Evolutionary conservation across 2,888 invertebrate genomes (phyloP), one percentile per base, ranked within the genome.

Genomic region (Pherbina coryleti): DNA sequence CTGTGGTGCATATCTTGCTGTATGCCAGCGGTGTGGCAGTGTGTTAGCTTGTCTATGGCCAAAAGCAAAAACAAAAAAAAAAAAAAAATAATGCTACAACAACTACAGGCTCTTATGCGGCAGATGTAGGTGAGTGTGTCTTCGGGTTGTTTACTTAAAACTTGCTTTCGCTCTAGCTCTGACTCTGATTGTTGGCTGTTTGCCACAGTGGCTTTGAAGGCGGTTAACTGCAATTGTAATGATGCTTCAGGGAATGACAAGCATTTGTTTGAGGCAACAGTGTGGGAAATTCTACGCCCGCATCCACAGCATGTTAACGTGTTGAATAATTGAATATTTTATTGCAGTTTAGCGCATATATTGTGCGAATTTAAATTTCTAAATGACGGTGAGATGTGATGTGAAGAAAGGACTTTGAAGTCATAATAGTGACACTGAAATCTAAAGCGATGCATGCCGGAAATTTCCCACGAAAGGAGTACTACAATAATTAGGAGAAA

Each of bases 211-310:
- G 64, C 64, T n/a, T 31, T 51, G n/a, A 22, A 19, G n/a, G 28
- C 19, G 22, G 51, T 5, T 31, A 60, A 34, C 55, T n/a, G 71
- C 53, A 28, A 25, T 51, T 69, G 69, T 28, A 51, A 22, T 57
- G 28, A 28, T 14, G 70, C 70, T 53, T 53, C 28, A 53, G 71
- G 71, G 31, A 25, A 53, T 71, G 71, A 4, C 53, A 55, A 57
- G 28, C 53, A 44, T 60, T 60, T 28, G 37, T 55, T 60, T 55
- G 34, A 44, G 53, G 64, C 64, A 19, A 51, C n/a, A 74, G 74
- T 74, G 74, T 74, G 74, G 74, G 74, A 74, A 74, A 64, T 64
- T 49, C 64, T 64, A 66, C 64, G 22, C 62, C 74, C 64, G 62
- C 74, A 74, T 62, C 25, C 5, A 60, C 57, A 14, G 8, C n/a